Evolutionary conservation across 1,140 invertebrate species (phyloP), one percentile per base, ranked within the genome.

Genomic region (Panagrolaimus sp.): DNA sequence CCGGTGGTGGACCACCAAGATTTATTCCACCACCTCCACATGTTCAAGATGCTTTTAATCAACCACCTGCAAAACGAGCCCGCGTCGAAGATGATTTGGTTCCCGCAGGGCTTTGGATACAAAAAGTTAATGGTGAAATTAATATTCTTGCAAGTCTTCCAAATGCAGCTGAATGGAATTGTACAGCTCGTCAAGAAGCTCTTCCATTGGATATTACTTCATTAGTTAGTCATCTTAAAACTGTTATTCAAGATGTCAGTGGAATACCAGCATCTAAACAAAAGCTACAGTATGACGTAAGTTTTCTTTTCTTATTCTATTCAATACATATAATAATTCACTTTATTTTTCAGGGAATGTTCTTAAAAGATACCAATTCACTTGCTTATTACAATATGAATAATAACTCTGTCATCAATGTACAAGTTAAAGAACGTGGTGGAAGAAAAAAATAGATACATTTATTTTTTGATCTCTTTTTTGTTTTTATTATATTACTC

Each of bases 191-290:
- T 84, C 87, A 89, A 53, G 84, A 98, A 61, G 87, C 87, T 20
- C 87, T 95, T 27, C 89, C 89, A 1, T 81, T 98, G 72, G 88
- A 91, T 46, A 85, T 93, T 7, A 88, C 88, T 7, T 91, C 96
- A 73, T 87, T 88, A 1, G 86, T 88, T 76, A 72, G 69, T 67
- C 45, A 38, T 20, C 11, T 69, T 62, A 98, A 98, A 84, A 88
- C 89, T 1, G 90, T 91, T 79, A 87, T 98, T 67, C 90, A 93
- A 79, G 91, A 97, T 76, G 87, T 89, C 75, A 90, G 90, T 65
- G 90, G 90, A 47, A 91, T 98, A 88, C 92, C 93, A n/a, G 91
- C 90, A 57, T 92, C 92, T 65, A 98, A 98, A 85, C 95, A 98
- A 84, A 99, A 99, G 84, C 84, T 97, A 13, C 89, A 92, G 73